Evolutionary conservation across 1,140 invertebrate species (phyloP).

Genomic region (Apis mellifera): Amel_HAv3.1 CM009942.2:238501-239000

Average conservation of each 20-base stretch:
- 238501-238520: slow-evolving; percentile 73
- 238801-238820: slow-evolving; percentile 64
- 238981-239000: slow-evolving; percentile 65
- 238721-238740: too few species aligned
- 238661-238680: too few species aligned
- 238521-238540: slow-evolving; percentile 75
- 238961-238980: slow-evolving; percentile 69
- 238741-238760: too few species aligned
- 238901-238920: slow-evolving; percentile 67
- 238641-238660: too few species aligned
- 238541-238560: slow-evolving; percentile 66
- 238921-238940: slow-evolving; percentile 78
- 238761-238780: too few species aligned
- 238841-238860: slow-evolving; percentile 68
- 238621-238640: too few species aligned
- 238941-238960: slow-evolving; percentile 73
- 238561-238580: slow-evolving; percentile 22
- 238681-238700: too few species aligned
- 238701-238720: too few species aligned
- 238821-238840: slow-evolving; percentile 63
- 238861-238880: slow-evolving; percentile 16
- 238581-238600: slow-evolving; percentile 31
- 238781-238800: slow-evolving; percentile 70
- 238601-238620: slow-evolving; percentile 30
- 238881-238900: slow-evolving; percentile 49